Percentiles rank a stretch among this genome's conserved stretches.
These are phyloP conservation scores for Agonopterix subpropinquella DNA, from an alignment of 2,888 invertebrate genomes.

Conservation along the genomic window DNA sequence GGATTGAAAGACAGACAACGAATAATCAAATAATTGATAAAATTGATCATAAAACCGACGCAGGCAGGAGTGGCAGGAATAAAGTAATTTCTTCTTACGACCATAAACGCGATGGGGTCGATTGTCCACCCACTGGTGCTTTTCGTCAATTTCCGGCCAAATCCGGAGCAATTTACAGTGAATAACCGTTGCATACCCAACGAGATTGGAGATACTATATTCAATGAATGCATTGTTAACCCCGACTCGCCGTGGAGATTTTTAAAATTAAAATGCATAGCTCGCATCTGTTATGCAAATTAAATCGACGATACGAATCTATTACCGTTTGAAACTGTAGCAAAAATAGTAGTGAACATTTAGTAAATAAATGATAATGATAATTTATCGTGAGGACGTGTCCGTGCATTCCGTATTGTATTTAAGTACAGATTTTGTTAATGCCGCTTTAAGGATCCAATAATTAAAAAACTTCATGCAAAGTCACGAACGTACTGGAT, in stretches of 20 bases:
- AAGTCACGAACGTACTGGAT: conserved; percentile 22
- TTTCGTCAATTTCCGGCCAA: conserved; percentile 53
- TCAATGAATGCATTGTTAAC: conserved; percentile 37
- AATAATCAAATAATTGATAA: conserved; percentile 40
- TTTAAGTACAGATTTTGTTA: conserved; percentile 18
- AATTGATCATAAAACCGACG: conserved; percentile 22
- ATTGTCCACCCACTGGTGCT: conserved; percentile 45
- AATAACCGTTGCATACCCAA: conserved; percentile 33
- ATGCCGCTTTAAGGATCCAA: conserved; percentile 2
- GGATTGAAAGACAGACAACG: no score
- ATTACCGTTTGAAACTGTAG: conserved; percentile 19
- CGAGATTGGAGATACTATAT: conserved; percentile 23
- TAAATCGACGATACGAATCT: conserved; percentile 22
- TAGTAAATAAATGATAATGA: conserved; percentile 10
- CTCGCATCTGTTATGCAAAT: conserved; percentile 41
- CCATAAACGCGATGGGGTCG: conserved; percentile 30
- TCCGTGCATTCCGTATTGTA: conserved; percentile 17
- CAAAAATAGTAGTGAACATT: conserved; percentile 7
- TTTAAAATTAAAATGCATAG: conserved; percentile 44
- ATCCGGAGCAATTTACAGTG: conserved; percentile 45
- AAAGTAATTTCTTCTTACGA: conserved; percentile 49
- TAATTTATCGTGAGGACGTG: conserved; percentile 17
- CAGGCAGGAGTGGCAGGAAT: conserved; percentile 21
- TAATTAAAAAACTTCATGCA: conserved; percentile 19
- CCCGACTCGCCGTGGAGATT: conserved; percentile 21